phyloP scores from a whole-genome alignment of 2,888 invertebrate genomes.

The Periphyllus acericola region DNA sequence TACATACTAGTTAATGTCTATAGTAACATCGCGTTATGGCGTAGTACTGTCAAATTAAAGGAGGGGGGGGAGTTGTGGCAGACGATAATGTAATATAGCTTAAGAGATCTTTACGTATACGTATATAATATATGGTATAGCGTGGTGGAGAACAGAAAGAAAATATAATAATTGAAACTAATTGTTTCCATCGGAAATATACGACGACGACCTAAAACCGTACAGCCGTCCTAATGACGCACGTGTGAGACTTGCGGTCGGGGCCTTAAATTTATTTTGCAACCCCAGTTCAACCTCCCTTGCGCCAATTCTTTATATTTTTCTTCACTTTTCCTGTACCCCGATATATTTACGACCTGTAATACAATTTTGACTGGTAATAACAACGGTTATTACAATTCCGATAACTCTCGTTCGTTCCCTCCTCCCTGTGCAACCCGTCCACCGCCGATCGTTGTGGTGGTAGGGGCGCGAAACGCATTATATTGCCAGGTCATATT shows the following conservation, averaged over 20 bases:
- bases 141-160: not conserved
- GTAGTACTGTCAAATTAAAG: not conserved
- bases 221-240: not conserved
- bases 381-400: conserved; percentile 51
- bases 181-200: conserved; percentile 25
- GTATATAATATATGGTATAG: not conserved
- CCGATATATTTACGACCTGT: conserved; percentile 40
- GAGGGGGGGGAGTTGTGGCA: not conserved
- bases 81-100: too few species aligned
- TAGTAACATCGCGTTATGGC: too few species aligned
- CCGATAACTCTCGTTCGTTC: not conserved
- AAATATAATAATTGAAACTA: not conserved
- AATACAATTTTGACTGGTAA: conserved; percentile 56
- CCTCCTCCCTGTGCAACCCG: not conserved
- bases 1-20: too few species aligned
- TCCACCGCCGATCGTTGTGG: not conserved
- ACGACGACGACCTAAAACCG: not conserved
- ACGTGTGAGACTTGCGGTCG: not conserved
- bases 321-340: not conserved
- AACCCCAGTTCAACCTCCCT: not conserved
- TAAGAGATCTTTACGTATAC: too few species aligned
- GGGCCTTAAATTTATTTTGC: not conserved
- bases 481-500: conserved; percentile 5
- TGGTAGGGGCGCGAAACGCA: not conserved
- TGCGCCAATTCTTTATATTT: not conserved